Evolutionary conservation across 2,888 invertebrate species (phyloP).

Genomic region (Synergus itoensis): DNA sequence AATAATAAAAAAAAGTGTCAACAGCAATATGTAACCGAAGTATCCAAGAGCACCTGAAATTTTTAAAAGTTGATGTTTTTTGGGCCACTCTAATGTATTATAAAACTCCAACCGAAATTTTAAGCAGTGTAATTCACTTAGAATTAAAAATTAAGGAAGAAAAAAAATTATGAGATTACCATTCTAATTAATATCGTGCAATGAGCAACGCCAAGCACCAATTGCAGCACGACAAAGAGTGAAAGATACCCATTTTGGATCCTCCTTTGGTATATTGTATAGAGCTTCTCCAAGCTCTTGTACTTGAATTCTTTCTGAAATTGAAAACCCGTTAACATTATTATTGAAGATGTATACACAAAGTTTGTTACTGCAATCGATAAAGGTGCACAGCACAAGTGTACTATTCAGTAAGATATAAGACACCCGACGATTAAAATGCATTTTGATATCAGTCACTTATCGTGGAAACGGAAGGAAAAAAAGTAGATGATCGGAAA

Average conservation of each 20-base stretch:
- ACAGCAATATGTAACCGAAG: too few species aligned
- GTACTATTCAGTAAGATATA: background rate
- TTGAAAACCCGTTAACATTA: constrained; percentile 3
- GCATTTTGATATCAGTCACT: background rate
- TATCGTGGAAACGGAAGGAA: background rate
- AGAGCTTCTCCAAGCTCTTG: constrained; percentile 86
- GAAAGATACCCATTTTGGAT: constrained; percentile 88
- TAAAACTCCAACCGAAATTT: too few species aligned
- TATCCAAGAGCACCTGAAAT: too few species aligned
- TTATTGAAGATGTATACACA: background rate
- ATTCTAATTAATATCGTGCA: constrained; percentile 80
- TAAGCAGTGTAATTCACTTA: background rate
- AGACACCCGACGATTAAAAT: background rate
- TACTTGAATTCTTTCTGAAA: constrained; percentile 87
- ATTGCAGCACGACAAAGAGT: constrained; percentile 86
- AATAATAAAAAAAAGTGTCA: too few species aligned
- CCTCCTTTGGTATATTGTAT: constrained; percentile 87
- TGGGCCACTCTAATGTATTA: too few species aligned
- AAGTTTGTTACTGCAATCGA: background rate
- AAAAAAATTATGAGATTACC: constrained; percentile 70
- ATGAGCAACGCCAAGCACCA: constrained; percentile 83
- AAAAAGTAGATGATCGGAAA: background rate
- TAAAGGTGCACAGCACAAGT: background rate
- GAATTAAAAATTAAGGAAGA: background rate
- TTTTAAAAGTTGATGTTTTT: too few species aligned